Evolutionary conservation across 2,888 invertebrate genomes (phyloP).

Genomic region (Mellilla xanthometata): DNA sequence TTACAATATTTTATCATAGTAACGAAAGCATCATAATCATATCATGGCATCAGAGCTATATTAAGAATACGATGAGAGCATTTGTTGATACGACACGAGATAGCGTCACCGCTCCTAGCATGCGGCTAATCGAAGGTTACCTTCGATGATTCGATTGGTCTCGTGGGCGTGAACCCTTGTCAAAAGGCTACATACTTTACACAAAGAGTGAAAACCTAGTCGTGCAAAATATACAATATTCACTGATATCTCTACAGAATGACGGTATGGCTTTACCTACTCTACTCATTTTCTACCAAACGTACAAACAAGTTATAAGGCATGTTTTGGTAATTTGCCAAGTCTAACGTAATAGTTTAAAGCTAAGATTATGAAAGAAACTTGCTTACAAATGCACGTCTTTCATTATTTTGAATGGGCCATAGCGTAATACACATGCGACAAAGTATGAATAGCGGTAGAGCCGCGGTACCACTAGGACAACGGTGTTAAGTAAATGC

Average conservation of each 20-base stretch:
- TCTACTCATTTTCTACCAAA: conserved; percentile 6
- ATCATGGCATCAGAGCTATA: conserved; percentile 18
- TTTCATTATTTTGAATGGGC: conserved; percentile 18
- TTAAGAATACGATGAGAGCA: conserved; percentile 22
- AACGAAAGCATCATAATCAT: neutral
- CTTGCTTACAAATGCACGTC: conserved; percentile 10
- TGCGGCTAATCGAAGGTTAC: conserved; percentile 14
- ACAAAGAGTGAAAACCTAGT: neutral
- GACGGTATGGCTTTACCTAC: conserved; percentile 1
- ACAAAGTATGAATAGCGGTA: conserved; percentile 46
- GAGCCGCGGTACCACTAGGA: conserved; percentile 59
- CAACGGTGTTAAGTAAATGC: conserved; percentile 63
- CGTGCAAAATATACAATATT: neutral
- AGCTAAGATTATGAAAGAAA: conserved; percentile 17
- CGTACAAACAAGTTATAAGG: neutral
- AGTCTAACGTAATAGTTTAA: conserved; percentile 10
- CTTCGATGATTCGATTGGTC: conserved; percentile 22
- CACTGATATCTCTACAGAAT: conserved; percentile 3
- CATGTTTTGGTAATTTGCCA: conserved; percentile 14
- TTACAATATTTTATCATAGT: neutral
- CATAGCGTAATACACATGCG: conserved; percentile 13
- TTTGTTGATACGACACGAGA: conserved; percentile 23
- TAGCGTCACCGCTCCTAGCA: conserved; percentile 26
- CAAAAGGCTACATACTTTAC: neutral
- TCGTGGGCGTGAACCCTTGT: conserved; percentile 14